These are phyloP conservation scores for Eupithecia vulgata DNA, from an alignment of 2,888 invertebrate species.

Conservation along the genomic window DNA sequence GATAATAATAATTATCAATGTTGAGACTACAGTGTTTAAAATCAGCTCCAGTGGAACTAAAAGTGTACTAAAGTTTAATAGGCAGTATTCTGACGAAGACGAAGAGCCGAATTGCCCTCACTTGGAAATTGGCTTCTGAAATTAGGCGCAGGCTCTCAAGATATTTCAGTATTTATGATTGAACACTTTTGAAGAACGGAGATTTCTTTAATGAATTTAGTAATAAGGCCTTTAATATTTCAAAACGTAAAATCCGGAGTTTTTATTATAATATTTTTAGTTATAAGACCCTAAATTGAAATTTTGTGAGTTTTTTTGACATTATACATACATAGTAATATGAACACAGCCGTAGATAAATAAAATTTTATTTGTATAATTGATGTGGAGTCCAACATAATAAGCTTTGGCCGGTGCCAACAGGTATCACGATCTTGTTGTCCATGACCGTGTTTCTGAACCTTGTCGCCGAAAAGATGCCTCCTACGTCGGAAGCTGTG, in stretches of 20 bases:
- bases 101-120: slow-evolving; percentile 51
- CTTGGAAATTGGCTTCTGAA: slow-evolving; percentile 50
- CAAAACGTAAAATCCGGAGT: not conserved
- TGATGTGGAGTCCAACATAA: slow-evolving; percentile 28
- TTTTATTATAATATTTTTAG: not conserved
- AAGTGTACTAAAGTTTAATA: slow-evolving; percentile 57
- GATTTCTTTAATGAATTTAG: slow-evolving; percentile 13
- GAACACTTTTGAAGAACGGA: slow-evolving; percentile 17
- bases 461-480: slow-evolving; percentile 98
- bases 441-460: slow-evolving; percentile 99
- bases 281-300: not conserved
- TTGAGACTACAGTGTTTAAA: slow-evolving; percentile 53
- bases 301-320: not conserved
- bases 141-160: slow-evolving; percentile 32
- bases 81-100: slow-evolving; percentile 51
- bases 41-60: slow-evolving; percentile 56
- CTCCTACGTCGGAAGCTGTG: slow-evolving; percentile 92
- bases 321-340: too few species aligned
- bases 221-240: slow-evolving; percentile 15
- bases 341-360: not conserved
- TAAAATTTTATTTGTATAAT: not conserved
- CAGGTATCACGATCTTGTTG: slow-evolving; percentile 98
- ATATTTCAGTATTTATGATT: slow-evolving; percentile 29
- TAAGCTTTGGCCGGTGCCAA: slow-evolving; percentile 73
- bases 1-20: slow-evolving; percentile 49